phyloP scores from a whole-genome alignment of 2,888 invertebrate genomes.

The Biston stratarius region DNA sequence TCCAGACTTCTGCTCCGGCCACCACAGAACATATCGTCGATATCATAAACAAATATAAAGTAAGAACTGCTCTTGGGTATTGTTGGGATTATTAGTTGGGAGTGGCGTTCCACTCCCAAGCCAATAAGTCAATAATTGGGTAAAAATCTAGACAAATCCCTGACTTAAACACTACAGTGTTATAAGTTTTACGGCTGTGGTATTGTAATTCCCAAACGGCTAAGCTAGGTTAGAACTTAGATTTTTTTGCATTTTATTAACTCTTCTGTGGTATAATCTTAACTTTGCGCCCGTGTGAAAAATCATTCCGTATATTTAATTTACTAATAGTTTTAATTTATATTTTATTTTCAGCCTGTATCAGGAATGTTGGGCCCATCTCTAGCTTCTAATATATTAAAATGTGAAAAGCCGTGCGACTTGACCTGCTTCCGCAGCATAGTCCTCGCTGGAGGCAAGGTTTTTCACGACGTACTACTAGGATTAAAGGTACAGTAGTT shows the following conservation, averaged over 20 bases:
- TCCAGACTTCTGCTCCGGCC: conserved; percentile 62
- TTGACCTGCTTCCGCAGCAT: conserved; percentile 60
- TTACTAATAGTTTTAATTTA: neutral
- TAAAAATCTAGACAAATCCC: too few species aligned
- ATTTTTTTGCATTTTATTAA: too few species aligned
- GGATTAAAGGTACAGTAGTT: conserved; percentile 54
- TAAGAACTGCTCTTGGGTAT: conserved; percentile 40
- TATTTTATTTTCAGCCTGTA: conserved; percentile 59
- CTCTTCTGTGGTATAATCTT: too few species aligned
- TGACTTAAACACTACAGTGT: too few species aligned
- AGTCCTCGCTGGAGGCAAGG: conserved; percentile 58
- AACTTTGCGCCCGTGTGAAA: too few species aligned
- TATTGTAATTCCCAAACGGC: too few species aligned
- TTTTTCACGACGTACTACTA: conserved; percentile 51
- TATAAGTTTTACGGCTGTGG: too few species aligned
- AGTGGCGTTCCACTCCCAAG: too few species aligned
- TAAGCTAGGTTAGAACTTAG: too few species aligned
- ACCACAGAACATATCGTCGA: conserved; percentile 64
- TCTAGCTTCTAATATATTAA: conserved; percentile 50
- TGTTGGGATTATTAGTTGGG: too few species aligned
- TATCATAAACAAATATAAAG: conserved; percentile 72
- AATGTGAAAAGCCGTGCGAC: conserved; percentile 61
- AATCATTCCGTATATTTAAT: too few species aligned
- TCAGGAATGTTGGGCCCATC: conserved; percentile 51
- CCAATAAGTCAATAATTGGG: too few species aligned